These are phyloP conservation scores for Falco naumanni DNA, from an alignment of 2,797 vertebrate genomes.

Conservation along the genomic window DNA sequence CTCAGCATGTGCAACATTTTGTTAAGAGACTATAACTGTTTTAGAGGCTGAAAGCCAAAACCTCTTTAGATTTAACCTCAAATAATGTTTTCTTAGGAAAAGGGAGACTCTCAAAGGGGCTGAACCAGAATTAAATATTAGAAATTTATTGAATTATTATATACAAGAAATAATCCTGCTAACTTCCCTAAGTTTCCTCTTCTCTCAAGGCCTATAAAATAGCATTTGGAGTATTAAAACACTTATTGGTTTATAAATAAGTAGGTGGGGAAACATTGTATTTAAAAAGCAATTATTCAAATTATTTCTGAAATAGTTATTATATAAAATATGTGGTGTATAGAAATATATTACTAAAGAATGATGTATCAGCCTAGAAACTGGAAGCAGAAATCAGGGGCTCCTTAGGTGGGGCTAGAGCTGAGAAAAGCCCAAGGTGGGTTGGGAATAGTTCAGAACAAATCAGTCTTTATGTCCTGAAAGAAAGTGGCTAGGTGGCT, in stretches of 20 bases:
- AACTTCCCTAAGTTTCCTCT: background rate
- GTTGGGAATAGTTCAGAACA: background rate
- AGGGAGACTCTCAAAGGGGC: background rate
- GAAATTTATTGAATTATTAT: background rate
- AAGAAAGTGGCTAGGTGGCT: background rate
- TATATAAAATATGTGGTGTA: background rate
- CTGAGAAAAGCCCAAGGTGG: background rate
- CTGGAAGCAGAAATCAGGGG: background rate
- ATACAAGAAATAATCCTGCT: background rate
- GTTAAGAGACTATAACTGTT: background rate
- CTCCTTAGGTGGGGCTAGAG: background rate
- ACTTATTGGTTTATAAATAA: background rate
- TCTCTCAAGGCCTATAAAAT: background rate
- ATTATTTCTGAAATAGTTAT: background rate
- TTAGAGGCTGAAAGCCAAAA: background rate
- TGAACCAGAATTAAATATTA: background rate
- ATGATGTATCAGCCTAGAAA: background rate
- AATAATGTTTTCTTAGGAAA: background rate
- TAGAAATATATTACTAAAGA: background rate
- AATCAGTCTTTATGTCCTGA: background rate
- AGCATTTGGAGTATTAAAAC: background rate
- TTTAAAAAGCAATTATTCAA: background rate
- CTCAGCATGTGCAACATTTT: background rate
- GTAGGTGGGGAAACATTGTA: background rate
- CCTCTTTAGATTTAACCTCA: background rate